A percentile compares a stretch with the other conserved stretches of the same genome.
These are phyloP conservation scores for Tupiocoris notatus DNA, from an alignment of 2,888 invertebrate species.

Conservation along the genomic window DNA sequence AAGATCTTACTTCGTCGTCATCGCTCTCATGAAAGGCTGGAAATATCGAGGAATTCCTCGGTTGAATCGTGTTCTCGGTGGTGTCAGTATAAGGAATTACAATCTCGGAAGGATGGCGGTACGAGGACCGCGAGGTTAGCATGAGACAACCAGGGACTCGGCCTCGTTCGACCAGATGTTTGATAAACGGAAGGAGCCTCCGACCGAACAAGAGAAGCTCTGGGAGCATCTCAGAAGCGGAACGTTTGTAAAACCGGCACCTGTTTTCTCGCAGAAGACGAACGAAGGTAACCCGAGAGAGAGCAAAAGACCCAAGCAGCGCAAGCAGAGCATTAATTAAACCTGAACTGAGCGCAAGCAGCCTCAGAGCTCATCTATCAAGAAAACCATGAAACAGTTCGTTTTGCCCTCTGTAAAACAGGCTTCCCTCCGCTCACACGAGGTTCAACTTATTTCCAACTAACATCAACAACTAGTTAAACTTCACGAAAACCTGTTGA, in stretches of 20 bases:
- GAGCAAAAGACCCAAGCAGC: not conserved
- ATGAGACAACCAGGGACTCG: not conserved
- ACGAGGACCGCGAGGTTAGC: not conserved
- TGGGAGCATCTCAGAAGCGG: not conserved
- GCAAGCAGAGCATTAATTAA: not conserved
- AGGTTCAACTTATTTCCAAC: not conserved
- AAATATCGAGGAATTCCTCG: not conserved
- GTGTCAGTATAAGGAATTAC: not conserved
- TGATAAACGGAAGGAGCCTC: not conserved
- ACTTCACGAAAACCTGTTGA: not conserved
- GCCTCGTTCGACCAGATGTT: not conserved
- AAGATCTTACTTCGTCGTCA: too few species aligned
- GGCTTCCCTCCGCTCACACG: not conserved
- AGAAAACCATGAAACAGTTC: not conserved
- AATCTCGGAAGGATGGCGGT: not conserved
- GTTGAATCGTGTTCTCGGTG: not conserved
- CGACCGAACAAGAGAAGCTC: not conserved
- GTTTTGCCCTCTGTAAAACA: not conserved
- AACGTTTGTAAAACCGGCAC: not conserved
- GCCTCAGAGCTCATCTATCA: not conserved
- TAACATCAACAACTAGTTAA: not conserved
- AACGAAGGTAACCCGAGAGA: not conserved
- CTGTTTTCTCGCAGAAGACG: not conserved
- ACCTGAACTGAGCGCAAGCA: not conserved
- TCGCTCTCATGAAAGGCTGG: too few species aligned